A percentile compares a stretch with the other conserved stretches of the same genome.
Conservation (phyloP, 1,140 invertebrate genomes). For the Zaprionus gabonicus region DNA sequence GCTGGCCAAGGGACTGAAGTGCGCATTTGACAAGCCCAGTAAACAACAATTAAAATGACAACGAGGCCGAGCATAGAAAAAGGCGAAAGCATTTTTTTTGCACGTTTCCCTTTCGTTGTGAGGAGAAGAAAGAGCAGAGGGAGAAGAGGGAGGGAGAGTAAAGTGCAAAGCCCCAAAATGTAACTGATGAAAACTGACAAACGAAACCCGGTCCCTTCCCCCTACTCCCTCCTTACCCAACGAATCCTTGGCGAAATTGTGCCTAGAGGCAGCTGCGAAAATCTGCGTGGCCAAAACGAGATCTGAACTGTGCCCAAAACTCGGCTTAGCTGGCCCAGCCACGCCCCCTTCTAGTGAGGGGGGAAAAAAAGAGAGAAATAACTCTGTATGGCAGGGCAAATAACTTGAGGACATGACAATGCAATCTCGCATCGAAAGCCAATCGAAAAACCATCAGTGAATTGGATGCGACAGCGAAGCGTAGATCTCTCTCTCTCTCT, state of each 20-base stretch:
- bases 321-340: neutral
- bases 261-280: constrained; percentile 63
- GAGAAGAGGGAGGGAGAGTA: neutral
- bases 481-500: too few relatives aligned
- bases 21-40: constrained; percentile 79
- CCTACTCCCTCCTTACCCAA: neutral
- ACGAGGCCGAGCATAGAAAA: constrained; percentile 49
- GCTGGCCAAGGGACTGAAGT: constrained; percentile 41
- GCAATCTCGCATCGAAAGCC: constrained; percentile 59
- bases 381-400: constrained; percentile 36
- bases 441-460: constrained; percentile 44
- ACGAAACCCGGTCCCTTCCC: neutral
- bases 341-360: neutral
- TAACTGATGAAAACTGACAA: constrained; percentile 77
- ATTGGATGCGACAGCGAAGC: neutral
- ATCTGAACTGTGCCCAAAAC: neutral
- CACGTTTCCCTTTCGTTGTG: constrained; percentile 56
- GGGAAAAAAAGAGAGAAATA: neutral
- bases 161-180: constrained; percentile 25
- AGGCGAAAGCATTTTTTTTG: constrained; percentile 62
- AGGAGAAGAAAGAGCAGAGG: neutral
- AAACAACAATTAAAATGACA: constrained; percentile 84
- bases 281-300: constrained; percentile 29
- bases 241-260: constrained; percentile 61
- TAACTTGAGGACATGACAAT: constrained; percentile 79